These are phyloP conservation scores for Mesoligia furuncula DNA, from an alignment of 2,888 invertebrate genomes.

Conservation along the genomic window DNA sequence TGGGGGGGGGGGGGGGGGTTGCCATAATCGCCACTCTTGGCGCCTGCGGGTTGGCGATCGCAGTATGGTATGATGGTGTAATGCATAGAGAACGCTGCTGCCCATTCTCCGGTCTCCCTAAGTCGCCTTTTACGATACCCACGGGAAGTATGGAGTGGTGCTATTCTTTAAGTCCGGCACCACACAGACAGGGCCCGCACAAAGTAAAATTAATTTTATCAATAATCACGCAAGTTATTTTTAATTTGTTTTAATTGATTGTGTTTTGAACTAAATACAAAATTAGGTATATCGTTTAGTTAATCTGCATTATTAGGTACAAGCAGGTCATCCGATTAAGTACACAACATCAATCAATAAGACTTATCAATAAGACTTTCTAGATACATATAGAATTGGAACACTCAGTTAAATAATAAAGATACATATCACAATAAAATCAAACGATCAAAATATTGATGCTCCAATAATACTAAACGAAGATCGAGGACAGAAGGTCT, in stretches of 20 bases:
- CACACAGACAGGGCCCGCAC: too few species aligned
- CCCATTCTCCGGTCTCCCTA: too few species aligned
- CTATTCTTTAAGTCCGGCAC: too few species aligned
- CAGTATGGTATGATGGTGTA: too few species aligned
- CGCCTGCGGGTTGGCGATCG: too few species aligned
- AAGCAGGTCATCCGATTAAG: conserved; percentile 18
- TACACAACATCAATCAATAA: conserved; percentile 7
- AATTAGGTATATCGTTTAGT: neutral
- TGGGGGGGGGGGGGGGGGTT: too few species aligned
- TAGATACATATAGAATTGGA: conserved; percentile 1
- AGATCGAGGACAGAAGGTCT: conserved; percentile 33
- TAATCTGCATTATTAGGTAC: neutral
- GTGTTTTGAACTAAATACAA: conserved; percentile 1
- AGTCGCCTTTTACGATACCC: too few species aligned
- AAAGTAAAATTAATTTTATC: neutral
- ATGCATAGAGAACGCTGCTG: too few species aligned
- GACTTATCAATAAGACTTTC: neutral
- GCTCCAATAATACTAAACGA: conserved; percentile 26
- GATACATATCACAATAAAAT: conserved; percentile 13
- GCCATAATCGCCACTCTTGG: too few species aligned
- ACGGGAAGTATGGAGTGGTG: too few species aligned
- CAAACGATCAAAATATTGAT: conserved; percentile 10
- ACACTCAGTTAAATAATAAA: conserved; percentile 6
- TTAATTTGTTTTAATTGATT: neutral
- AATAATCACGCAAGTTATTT: neutral